A percentile compares a stretch with the other conserved stretches of the same genome.
These are phyloP conservation scores for Australoheros facetus DNA, from an alignment of 2,797 vertebrate genomes.

Conservation along the genomic window DNA sequence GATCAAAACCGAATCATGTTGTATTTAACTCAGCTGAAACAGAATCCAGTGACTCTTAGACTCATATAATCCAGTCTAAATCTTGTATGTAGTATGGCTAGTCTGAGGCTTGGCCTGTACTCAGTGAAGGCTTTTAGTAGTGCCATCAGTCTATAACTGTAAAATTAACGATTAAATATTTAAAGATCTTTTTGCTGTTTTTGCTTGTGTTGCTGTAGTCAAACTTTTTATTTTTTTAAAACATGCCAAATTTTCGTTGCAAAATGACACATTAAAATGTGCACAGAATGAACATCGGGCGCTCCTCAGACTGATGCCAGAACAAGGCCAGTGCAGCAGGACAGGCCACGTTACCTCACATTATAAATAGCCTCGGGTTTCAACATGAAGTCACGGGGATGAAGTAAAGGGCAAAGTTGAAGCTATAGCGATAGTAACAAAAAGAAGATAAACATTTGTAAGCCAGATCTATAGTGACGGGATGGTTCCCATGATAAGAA, in stretches of 20 bases:
- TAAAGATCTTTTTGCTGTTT: not conserved
- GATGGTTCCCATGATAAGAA: not conserved
- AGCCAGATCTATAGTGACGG: not conserved
- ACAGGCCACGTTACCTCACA: not conserved
- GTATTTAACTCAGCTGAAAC: not conserved
- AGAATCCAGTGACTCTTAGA: not conserved
- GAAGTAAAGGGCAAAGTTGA: constrained; percentile 47
- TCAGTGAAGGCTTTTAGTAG: not conserved
- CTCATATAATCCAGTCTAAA: not conserved
- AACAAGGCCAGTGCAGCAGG: not conserved
- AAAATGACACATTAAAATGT: constrained; percentile 6
- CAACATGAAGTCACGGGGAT: not conserved
- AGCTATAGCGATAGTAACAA: not conserved
- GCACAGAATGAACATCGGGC: constrained; percentile 20
- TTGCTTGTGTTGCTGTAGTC: not conserved
- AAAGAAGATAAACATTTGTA: not conserved
- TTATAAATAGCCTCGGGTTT: constrained; percentile 63
- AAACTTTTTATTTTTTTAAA: no score
- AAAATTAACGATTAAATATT: not conserved
- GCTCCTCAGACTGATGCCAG: not conserved
- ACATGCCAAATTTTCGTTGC: not conserved
- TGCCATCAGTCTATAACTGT: no score
- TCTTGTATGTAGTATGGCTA: not conserved
- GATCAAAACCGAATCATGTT: not conserved
- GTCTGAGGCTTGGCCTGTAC: not conserved